phyloP scores from a whole-genome alignment of 2,113 vertebrate species.

The Corvus hawaiiensis region DNA sequence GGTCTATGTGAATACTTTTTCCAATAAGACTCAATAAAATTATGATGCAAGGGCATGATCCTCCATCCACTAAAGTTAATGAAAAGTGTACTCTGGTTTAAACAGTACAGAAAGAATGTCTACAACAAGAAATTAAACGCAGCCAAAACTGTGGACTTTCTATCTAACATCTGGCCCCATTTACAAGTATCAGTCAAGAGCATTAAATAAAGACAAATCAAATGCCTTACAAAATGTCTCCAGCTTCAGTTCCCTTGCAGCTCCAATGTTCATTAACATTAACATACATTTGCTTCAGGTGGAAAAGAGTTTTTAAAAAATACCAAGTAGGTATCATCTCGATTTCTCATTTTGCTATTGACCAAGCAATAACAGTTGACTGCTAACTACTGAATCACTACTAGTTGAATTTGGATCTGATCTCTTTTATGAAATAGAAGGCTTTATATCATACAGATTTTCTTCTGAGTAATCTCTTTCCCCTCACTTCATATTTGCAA shows the following conservation, averaged over 20 bases:
- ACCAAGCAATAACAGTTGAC: neutral
- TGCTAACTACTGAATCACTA: neutral
- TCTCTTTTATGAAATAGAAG: neutral
- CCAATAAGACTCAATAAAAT: neutral
- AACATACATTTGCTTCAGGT: neutral
- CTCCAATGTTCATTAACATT: neutral
- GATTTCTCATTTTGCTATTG: neutral
- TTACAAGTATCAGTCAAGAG: neutral
- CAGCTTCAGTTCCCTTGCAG: neutral
- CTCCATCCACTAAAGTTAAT: neutral
- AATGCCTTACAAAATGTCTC: neutral
- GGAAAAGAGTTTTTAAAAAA: neutral
- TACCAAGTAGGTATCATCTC: neutral
- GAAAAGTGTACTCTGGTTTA: neutral
- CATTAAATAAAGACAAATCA: neutral
- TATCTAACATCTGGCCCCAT: neutral
- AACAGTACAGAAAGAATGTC: neutral
- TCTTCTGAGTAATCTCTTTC: neutral
- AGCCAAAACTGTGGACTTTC: neutral
- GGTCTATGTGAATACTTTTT: neutral
- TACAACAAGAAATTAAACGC: neutral
- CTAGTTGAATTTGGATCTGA: neutral
- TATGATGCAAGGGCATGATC: neutral
- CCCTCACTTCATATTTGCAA: neutral
- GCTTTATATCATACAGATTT: neutral